Percentiles rank a stretch among this genome's conserved stretches.
Evolutionary conservation across 1,140 invertebrate species (phyloP).

Genomic region (Microplitis mediator): DNA sequence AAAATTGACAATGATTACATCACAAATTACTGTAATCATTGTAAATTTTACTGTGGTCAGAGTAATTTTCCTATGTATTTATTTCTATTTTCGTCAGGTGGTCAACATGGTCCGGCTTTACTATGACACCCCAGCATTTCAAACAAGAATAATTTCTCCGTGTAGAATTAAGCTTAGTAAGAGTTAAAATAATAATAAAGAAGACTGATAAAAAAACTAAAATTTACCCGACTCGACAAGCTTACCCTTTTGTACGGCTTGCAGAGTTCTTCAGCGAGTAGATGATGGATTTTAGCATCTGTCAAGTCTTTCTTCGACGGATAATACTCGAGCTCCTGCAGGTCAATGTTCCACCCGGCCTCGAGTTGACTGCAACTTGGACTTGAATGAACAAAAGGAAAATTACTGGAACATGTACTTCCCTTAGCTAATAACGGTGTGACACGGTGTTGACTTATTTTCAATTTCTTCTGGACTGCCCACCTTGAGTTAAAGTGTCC

Average conservation of each 20-base stretch:
- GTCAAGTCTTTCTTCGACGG: conserved; percentile 89
- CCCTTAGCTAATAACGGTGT: conserved; percentile 10
- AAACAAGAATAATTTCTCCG: conserved; percentile 3
- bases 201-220: background rate
- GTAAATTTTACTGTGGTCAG: too few relatives aligned
- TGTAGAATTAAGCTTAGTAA: background rate
- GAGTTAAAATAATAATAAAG: background rate
- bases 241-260: conserved; percentile 88
- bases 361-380: conserved; percentile 81
- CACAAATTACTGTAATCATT: too few relatives aligned
- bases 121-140: background rate
- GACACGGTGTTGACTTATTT: conserved; percentile 17
- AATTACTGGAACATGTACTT: conserved; percentile 13
- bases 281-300: conserved; percentile 90
- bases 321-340: conserved; percentile 91
- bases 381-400: conserved; percentile 55
- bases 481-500: conserved; percentile 84
- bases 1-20: too few relatives aligned
- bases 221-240: conserved; percentile 28
- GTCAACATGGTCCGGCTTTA: too few relatives aligned
- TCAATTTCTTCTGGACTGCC: conserved; percentile 31
- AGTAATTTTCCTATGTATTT: too few relatives aligned
- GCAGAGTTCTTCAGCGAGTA: conserved; percentile 88
- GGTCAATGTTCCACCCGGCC: conserved; percentile 86
- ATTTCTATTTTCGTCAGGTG: too few relatives aligned